These are phyloP conservation scores for Lottia scabra DNA, from an alignment of 2,888 invertebrate genomes.

Conservation along the genomic window DNA sequence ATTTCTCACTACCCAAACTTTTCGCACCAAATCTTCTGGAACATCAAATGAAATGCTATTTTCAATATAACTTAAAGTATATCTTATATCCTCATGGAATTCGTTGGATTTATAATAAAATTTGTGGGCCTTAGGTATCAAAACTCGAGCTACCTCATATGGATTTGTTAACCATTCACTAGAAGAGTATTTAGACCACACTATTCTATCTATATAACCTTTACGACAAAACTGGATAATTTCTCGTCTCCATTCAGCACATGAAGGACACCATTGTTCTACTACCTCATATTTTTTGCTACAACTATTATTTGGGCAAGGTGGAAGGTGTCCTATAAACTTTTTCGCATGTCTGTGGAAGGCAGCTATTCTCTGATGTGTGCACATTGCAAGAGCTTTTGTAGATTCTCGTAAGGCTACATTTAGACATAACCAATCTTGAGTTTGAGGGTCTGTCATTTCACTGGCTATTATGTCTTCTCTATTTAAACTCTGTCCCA, in stretches of 20 bases:
- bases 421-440: conserved; percentile 36
- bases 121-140: conserved; percentile 36
- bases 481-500: conserved; percentile 36
- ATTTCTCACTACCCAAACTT: conserved; percentile 27
- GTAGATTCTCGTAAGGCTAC: conserved; percentile 38
- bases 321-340: conserved; percentile 6
- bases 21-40: conserved; percentile 26
- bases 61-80: conserved; percentile 31
- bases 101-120: conserved; percentile 38
- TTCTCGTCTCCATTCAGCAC: conserved; percentile 31
- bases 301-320: conserved; percentile 29
- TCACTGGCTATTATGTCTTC: conserved; percentile 32
- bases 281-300: conserved; percentile 19
- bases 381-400: conserved; percentile 28
- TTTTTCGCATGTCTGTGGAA: conserved; percentile 28
- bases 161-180: conserved; percentile 34
- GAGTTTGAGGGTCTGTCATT: conserved; percentile 27
- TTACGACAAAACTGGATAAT: conserved; percentile 27
- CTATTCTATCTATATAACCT: conserved; percentile 24
- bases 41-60: conserved; percentile 27
- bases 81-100: conserved; percentile 39
- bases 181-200: conserved; percentile 32
- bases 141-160: conserved; percentile 36
- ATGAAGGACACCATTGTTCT: conserved; percentile 28
- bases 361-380: conserved; percentile 30